Evolutionary conservation across 2,797 vertebrate genomes (phyloP).

Genomic region (Gephyroberyx darwinii): DNA sequence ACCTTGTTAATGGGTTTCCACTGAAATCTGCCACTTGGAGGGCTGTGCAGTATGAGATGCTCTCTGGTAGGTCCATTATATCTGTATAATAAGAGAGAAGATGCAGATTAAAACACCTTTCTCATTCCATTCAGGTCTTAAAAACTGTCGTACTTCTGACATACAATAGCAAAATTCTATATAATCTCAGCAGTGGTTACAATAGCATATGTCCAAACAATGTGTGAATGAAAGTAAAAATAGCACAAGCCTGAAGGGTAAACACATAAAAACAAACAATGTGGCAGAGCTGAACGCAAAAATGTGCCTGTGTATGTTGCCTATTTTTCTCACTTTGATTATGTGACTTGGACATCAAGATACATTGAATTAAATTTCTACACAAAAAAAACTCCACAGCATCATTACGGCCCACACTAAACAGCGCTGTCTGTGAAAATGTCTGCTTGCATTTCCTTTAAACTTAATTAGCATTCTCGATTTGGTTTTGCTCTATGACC

Average conservation of each 20-base stretch:
- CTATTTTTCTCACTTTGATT: not conserved
- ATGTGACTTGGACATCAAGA: not conserved
- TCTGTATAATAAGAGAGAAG: slow-evolving; percentile 80
- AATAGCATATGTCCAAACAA: too few relatives aligned
- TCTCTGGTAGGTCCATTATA: slow-evolving; percentile 98
- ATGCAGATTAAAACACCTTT: slow-evolving; percentile 13
- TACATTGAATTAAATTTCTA: not conserved
- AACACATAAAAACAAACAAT: too few relatives aligned
- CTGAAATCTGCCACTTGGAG: slow-evolving; percentile 99
- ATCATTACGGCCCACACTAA: slow-evolving; percentile 22
- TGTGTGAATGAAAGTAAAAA: too few relatives aligned
- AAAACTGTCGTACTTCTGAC: not conserved
- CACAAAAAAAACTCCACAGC: slow-evolving; percentile 23
- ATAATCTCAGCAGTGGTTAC: not conserved
- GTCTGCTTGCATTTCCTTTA: slow-evolving; percentile 32
- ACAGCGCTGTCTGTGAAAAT: slow-evolving; percentile 24
- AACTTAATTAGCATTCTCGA: slow-evolving; percentile 36
- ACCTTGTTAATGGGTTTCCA: slow-evolving; percentile 98
- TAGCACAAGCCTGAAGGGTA: too few relatives aligned
- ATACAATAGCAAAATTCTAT: not conserved
- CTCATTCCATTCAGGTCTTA: not conserved
- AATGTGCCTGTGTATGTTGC: too few relatives aligned
- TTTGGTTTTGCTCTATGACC: slow-evolving; percentile 13
- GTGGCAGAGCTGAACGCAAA: too few relatives aligned
- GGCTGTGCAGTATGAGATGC: slow-evolving; percentile 95